These are phyloP conservation scores for Globodera ellingtonae DNA, from an alignment of 1,140 invertebrate genomes.

Conservation along the genomic window DNA sequence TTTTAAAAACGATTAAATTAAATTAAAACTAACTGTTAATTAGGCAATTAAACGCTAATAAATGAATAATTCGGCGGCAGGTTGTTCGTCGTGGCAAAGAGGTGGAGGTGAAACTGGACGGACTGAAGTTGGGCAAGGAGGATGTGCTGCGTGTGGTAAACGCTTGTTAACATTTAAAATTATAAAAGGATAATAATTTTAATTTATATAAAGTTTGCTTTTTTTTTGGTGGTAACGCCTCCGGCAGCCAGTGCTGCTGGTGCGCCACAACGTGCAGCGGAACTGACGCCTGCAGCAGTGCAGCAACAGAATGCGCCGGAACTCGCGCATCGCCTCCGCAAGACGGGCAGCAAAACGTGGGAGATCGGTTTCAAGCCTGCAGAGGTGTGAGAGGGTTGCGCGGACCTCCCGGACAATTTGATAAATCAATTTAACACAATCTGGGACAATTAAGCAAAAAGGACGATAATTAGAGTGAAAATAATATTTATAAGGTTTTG, in stretches of 20 bases:
- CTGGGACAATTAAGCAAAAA: neutral
- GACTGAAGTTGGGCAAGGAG: conserved; percentile 60
- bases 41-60: too few relatives aligned
- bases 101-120: conserved; percentile 63
- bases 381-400: conserved; percentile 51
- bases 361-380: conserved; percentile 62
- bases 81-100: conserved; percentile 53
- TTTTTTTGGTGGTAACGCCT: conserved; percentile 37
- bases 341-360: conserved; percentile 58
- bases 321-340: conserved; percentile 55
- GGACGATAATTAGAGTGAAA: too few relatives aligned
- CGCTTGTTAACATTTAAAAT: too few relatives aligned
- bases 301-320: conserved; percentile 25
- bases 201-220: too few relatives aligned
- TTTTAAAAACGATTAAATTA: neutral
- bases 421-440: conserved; percentile 37
- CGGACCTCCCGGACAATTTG: too few relatives aligned
- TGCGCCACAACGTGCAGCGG: neutral
- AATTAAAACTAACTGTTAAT: neutral
- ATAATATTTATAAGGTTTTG: too few relatives aligned
- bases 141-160: conserved; percentile 50
- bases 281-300: neutral
- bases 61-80: neutral
- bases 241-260: conserved; percentile 6
- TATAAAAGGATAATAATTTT: neutral